These are phyloP conservation scores for Drosophila infuscata DNA, from an alignment of 2,888 invertebrate species.

Conservation along the genomic window DNA sequence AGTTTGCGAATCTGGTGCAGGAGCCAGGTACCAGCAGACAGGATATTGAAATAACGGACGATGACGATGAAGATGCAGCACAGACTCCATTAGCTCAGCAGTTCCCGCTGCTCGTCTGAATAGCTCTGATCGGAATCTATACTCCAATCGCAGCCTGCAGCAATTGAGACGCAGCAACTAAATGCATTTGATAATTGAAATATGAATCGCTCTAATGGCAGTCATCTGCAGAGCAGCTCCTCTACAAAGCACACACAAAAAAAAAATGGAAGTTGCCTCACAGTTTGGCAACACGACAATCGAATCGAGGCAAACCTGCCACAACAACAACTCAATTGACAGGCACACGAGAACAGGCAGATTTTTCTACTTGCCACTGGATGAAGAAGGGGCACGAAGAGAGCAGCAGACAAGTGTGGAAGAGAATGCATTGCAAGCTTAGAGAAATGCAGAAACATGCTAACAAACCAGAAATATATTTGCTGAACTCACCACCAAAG, in stretches of 20 bases:
- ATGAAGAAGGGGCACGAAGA: neutral
- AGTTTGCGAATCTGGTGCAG: neutral
- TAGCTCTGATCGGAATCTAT: neutral
- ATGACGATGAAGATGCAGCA: neutral
- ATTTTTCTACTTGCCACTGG: neutral
- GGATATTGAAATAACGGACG: neutral
- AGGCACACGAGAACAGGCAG: slow-evolving; percentile 6
- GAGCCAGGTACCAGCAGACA: neutral
- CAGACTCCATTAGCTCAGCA: neutral
- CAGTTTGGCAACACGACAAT: slow-evolving; percentile 11
- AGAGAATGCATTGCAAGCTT: neutral
- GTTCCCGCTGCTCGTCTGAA: neutral
- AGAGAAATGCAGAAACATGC: neutral
- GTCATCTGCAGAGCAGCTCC: neutral
- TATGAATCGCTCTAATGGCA: slow-evolving; percentile 19
- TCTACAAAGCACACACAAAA: neutral
- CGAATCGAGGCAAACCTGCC: slow-evolving; percentile 27
- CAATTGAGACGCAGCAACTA: slow-evolving; percentile 9
- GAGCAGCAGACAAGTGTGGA: neutral
- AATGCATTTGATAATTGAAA: slow-evolving; percentile 57
- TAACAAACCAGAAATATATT: neutral
- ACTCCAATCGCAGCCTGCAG: slow-evolving; percentile 6
- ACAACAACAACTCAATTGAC: neutral
- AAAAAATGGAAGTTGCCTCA: slow-evolving; percentile 25
- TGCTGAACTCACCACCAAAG: neutral